Conservation (phyloP, 2,888 invertebrate species). For the Agriopis leucophaearia region DNA sequence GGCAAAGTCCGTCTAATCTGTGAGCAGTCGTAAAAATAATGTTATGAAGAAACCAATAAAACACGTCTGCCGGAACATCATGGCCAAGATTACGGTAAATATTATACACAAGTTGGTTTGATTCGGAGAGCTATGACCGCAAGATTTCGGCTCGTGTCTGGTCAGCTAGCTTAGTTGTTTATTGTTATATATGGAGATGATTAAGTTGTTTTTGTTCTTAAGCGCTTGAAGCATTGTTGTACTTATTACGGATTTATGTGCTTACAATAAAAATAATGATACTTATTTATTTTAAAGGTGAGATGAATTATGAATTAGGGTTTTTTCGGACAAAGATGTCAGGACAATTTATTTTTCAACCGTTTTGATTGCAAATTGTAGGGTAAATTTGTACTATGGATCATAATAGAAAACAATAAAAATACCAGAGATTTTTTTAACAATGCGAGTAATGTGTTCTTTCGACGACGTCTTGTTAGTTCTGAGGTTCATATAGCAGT, state of each 20-base stretch:
- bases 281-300: too few species aligned
- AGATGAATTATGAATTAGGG: background rate
- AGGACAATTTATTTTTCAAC: background rate
- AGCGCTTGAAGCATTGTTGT: background rate
- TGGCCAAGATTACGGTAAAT: slow-evolving; percentile 29
- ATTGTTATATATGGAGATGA: background rate
- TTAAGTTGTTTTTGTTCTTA: background rate
- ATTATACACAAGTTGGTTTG: slow-evolving; percentile 12
- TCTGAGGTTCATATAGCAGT: slow-evolving; percentile 25
- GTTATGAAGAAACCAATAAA: slow-evolving; percentile 34
- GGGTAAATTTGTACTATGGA: too few species aligned
- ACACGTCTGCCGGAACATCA: slow-evolving; percentile 31
- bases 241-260: background rate
- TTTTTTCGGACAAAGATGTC: background rate
- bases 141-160: background rate
- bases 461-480: slow-evolving; percentile 6
- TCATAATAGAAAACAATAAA: background rate
- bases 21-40: slow-evolving; percentile 34
- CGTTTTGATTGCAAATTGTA: too few species aligned
- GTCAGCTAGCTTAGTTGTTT: background rate
- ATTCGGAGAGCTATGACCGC: slow-evolving; percentile 19
- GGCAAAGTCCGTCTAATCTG: slow-evolving; percentile 17
- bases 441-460: slow-evolving; percentile 6
- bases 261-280: too few species aligned
- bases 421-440: background rate